A percentile compares a stretch with the other conserved stretches of the same genome.
These are phyloP conservation scores for Brachyhypopomus gauderio DNA, from an alignment of 2,113 vertebrate species.

Conservation along the genomic window DNA sequence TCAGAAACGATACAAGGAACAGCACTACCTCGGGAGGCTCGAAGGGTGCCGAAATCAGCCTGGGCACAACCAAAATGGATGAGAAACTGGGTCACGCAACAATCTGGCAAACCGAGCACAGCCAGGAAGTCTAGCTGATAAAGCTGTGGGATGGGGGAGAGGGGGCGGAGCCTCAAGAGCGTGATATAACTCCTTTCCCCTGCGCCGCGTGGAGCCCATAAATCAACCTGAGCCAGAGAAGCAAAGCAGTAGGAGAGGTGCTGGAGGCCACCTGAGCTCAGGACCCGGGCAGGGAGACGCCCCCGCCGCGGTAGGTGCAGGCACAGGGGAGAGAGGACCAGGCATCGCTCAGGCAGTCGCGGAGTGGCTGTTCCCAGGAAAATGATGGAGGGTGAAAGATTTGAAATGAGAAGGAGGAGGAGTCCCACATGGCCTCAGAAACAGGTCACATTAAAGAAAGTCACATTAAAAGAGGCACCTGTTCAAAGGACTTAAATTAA, in stretches of 20 bases:
- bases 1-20: neutral
- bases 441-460: neutral
- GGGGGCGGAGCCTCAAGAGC: constrained; percentile 28
- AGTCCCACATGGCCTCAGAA: neutral
- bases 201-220: constrained; percentile 31
- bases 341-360: neutral
- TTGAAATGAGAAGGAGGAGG: neutral
- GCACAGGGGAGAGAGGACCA: neutral
- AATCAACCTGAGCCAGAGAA: constrained; percentile 44
- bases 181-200: constrained; percentile 29
- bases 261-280: constrained; percentile 15
- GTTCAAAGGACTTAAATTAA: neutral
- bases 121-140: constrained; percentile 38
- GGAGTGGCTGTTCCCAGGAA: neutral
- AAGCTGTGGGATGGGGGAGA: constrained; percentile 14
- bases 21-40: neutral
- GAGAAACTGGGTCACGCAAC: constrained; percentile 36
- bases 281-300: neutral
- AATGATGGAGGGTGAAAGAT: neutral
- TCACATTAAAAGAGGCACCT: neutral
- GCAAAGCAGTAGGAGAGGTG: constrained; percentile 29
- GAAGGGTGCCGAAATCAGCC: neutral
- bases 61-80: neutral
- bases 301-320: neutral
- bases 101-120: constrained; percentile 17